Evolutionary conservation across 2,113 vertebrate genomes (phyloP).

Genomic region (Menura novaehollandiae): DNA sequence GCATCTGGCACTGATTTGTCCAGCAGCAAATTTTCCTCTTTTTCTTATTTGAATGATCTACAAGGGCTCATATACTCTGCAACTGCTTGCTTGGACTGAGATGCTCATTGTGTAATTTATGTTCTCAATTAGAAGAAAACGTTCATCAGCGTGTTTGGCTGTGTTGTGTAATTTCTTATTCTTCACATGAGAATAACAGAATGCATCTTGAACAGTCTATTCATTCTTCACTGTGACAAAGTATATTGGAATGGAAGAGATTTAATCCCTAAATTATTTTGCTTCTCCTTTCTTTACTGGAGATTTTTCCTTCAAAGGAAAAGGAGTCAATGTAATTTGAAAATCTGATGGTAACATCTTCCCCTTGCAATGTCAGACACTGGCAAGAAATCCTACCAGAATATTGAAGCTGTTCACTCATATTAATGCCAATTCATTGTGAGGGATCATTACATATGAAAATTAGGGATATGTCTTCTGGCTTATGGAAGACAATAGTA

Average conservation of each 20-base stretch:
- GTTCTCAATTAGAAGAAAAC: slow-evolving; percentile 63
- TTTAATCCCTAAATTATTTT: neutral
- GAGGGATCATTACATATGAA: neutral
- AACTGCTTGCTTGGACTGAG: slow-evolving; percentile 49
- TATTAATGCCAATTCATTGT: neutral
- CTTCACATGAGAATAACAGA: slow-evolving; percentile 1
- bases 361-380: neutral
- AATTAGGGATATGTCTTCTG: neutral
- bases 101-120: slow-evolving; percentile 39
- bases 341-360: neutral
- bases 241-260: neutral
- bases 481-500: neutral
- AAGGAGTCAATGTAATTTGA: neutral
- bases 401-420: neutral
- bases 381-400: neutral
- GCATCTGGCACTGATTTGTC: slow-evolving; percentile 74
- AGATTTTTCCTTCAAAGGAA: neutral
- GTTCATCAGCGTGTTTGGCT: slow-evolving; percentile 56
- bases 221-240: neutral
- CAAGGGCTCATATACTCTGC: slow-evolving; percentile 55
- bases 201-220: neutral
- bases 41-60: slow-evolving; percentile 50
- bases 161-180: slow-evolving; percentile 27
- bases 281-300: neutral
- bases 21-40: slow-evolving; percentile 54